phyloP scores from a whole-genome alignment of 2,888 invertebrate genomes.

The Ectemnius continuus region DNA sequence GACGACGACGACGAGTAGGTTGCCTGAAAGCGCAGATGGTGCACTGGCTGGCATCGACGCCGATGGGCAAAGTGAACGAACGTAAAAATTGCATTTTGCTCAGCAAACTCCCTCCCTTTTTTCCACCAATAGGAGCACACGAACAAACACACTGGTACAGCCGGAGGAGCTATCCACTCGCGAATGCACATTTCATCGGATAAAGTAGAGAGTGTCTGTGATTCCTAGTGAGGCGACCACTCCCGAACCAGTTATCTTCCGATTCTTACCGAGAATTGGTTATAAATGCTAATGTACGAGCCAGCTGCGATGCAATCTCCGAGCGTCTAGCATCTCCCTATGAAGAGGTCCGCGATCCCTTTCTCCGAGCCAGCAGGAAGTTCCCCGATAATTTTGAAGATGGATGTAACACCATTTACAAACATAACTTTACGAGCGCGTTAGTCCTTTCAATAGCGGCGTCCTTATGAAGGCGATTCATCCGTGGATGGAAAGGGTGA shows the following conservation, averaged over 20 bases:
- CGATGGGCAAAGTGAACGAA: slow-evolving; percentile 63
- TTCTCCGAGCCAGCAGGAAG: too few relatives aligned
- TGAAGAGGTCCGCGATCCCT: too few relatives aligned
- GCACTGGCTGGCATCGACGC: slow-evolving; percentile 36
- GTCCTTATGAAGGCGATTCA: too few relatives aligned
- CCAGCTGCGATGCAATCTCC: slow-evolving; percentile 48
- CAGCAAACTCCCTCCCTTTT: too few relatives aligned
- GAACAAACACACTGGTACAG: too few relatives aligned
- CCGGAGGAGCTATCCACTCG: too few relatives aligned
- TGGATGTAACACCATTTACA: slow-evolving; percentile 10
- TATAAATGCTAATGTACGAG: slow-evolving; percentile 73
- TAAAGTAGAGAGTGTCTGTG: slow-evolving; percentile 29
- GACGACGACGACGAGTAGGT: too few relatives aligned
- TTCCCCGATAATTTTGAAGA: slow-evolving; percentile 12
- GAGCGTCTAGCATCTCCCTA: slow-evolving; percentile 12
- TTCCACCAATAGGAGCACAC: too few relatives aligned
- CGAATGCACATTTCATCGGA: background rate
- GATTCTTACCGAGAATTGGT: slow-evolving; percentile 65
- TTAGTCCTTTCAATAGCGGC: too few relatives aligned
- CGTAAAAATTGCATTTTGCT: slow-evolving; percentile 73
- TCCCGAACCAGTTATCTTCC: slow-evolving; percentile 62
- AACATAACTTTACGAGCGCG: too few relatives aligned
- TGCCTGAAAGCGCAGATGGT: slow-evolving; percentile 63
- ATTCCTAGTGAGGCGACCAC: slow-evolving; percentile 21
- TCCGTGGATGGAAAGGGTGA: too few relatives aligned